phyloP scores from a whole-genome alignment of 2,888 invertebrate genomes.

The Caenorhabditis auriculariae region DNA sequence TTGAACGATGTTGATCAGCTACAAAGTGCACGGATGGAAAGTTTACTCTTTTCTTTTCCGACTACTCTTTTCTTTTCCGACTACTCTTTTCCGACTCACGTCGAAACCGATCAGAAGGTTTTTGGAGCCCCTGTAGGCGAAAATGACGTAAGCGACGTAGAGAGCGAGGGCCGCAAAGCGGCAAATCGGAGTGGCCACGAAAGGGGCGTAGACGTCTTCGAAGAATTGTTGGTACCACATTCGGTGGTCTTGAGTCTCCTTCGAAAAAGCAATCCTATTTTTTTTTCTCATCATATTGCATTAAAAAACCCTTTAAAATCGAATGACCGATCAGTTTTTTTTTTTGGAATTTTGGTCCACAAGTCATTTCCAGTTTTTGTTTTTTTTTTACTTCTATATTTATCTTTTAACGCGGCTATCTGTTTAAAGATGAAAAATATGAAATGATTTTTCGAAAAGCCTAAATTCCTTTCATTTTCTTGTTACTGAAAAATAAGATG shows the following conservation, averaged over 20 bases:
- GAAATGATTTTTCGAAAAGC: too few species aligned
- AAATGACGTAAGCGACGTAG: constrained; percentile 33
- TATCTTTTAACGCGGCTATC: too few species aligned
- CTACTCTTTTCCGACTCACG: constrained; percentile 22
- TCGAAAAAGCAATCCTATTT: background rate
- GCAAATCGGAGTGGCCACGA: constrained; percentile 28
- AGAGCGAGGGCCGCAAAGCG: constrained; percentile 23
- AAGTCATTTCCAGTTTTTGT: too few species aligned
- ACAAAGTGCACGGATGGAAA: constrained; percentile 7
- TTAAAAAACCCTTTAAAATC: too few species aligned
- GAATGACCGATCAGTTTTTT: too few species aligned
- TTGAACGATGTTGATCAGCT: constrained; percentile 54
- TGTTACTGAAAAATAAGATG: too few species aligned
- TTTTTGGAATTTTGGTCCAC: too few species aligned
- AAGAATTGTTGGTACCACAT: constrained; percentile 57
- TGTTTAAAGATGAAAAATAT: too few species aligned
- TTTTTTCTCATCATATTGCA: too few species aligned
- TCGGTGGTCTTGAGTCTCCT: constrained; percentile 11
- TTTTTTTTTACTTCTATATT: too few species aligned
- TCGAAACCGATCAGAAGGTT: constrained; percentile 52
- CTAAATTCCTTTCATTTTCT: too few species aligned
- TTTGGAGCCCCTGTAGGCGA: constrained; percentile 35
- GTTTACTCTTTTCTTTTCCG: constrained; percentile 1
- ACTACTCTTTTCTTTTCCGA: background rate
- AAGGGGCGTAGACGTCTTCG: constrained; percentile 46